Evolutionary conservation across 1,140 invertebrate genomes (phyloP), one percentile per base, ranked within the genome.

Genomic region (Matsumurasca onukii): DNA sequence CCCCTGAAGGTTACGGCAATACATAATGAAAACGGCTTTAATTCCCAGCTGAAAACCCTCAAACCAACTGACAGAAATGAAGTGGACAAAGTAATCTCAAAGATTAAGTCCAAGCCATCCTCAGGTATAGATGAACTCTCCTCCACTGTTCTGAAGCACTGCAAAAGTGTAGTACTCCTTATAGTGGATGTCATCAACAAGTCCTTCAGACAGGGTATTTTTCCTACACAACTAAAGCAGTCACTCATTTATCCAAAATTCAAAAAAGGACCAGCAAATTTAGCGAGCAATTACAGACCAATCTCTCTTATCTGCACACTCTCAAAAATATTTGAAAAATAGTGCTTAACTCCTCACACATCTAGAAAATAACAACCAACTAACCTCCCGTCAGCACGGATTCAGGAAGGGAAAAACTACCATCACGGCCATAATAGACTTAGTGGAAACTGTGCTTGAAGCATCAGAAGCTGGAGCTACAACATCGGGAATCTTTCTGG

Each of bases 291-390:
- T 17, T 39, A 39, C 34, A 39, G 34, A 39, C 34, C 34, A 9
- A 39, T 39, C 5, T 39, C 34, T 5, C 34, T 39, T 39, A 39
- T 39, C 34, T 39, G 34, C 34, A 52, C 49, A 13, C 12, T 24
- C 12, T 24, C 49, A n/a, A 52, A 52, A 52, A 22, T 52, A 5
- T 52, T n/a, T 24, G 49, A 24, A 52, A 52, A 52, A 52, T 52
- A 52, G 49, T 52, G 22, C 49, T 52, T 5, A 22, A 20, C 49
- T 52, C 3, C 49, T 52, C 5, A 39, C 34, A 39, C 34, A 39
- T 17, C 34, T 39, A 39, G 49, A 52, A 52, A 52, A 52, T 52
- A 52, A 52, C 20, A 13, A 52, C 20, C 49, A 15, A 5, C 12
- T 52, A 52, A 52, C 49, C 34, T 9, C 5, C n/a, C 34, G 17